Evolutionary conservation across 1,140 invertebrate genomes (phyloP).

Genomic region (Penaeus indicus): DNA sequence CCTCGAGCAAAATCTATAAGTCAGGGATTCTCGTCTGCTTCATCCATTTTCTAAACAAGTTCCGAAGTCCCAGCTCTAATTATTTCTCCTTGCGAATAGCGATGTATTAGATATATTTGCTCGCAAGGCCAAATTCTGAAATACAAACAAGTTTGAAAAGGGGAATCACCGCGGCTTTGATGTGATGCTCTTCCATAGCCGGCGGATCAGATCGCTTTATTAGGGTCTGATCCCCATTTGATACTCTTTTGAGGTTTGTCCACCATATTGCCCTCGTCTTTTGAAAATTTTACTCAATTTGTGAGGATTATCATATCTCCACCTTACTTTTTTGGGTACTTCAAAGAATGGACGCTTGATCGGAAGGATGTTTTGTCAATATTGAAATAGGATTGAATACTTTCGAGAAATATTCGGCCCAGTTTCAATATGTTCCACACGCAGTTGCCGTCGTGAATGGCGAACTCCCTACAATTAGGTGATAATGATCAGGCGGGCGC

Average conservation of each 20-base stretch:
- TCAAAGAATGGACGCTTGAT: not conserved
- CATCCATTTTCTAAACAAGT: slow-evolving; percentile 38
- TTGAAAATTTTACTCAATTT: slow-evolving; percentile 58
- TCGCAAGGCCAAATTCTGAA: slow-evolving; percentile 37
- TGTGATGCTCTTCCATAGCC: slow-evolving; percentile 50
- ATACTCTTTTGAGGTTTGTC: slow-evolving; percentile 62
- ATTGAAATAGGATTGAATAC: slow-evolving; percentile 33
- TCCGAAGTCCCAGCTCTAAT: slow-evolving; percentile 8
- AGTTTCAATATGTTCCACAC: slow-evolving; percentile 28
- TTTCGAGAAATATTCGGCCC: not conserved
- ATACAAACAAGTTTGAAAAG: slow-evolving; percentile 60
- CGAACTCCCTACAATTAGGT: slow-evolving; percentile 45
- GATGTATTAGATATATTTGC: slow-evolving; percentile 29
- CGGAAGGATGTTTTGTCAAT: not conserved
- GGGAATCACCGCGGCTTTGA: slow-evolving; percentile 48
- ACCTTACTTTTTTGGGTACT: slow-evolving; percentile 11
- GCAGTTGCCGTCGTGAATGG: slow-evolving; percentile 31
- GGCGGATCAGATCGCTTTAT: slow-evolving; percentile 59
- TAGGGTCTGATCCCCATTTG: slow-evolving; percentile 57
- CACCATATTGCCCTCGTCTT: slow-evolving; percentile 57
- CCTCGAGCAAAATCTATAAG: not conserved
- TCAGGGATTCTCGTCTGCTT: not conserved
- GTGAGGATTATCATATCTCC: slow-evolving; percentile 56
- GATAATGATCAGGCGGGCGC: slow-evolving; percentile 53
- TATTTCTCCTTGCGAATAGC: not conserved